Base-by-base conservation (phyloP, 2,797 vertebrate species). In the Myiotriccus ornatus region DNA sequence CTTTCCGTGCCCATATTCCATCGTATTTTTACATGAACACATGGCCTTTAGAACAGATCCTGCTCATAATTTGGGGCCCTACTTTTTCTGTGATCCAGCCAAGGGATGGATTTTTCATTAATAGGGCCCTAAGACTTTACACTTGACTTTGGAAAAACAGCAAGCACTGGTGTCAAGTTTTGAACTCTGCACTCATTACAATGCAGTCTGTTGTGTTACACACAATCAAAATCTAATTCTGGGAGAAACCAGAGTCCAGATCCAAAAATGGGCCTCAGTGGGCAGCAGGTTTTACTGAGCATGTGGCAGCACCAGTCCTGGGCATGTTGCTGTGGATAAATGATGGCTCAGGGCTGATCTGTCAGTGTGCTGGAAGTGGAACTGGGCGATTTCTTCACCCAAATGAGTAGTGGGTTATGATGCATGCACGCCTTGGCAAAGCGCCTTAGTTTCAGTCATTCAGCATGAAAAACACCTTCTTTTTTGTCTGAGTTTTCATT, bases 51-150 rank as follows among this genome's bases (percentile, higher is more conserved):
- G 86, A 95, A 44, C 43, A 90, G 59, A 84, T 52, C 8, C 39
- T 78, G 76, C 84, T 91, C 74, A 91, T 77, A 89, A 89, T 84
- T 78, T 77, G 62, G 63, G 85, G 67, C 50, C 50, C 89, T 70
- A 39, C 37, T 76, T 63, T 44, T 95, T 62, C 74, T 84, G 62
- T 82, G 64, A 87, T 83, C 73, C 50, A 75, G 55, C 52, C 68
- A 52, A 30, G 32, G 50, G 35, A 82, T 59, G 88, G 81, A 85
- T 93, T 91, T 91, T 95, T 95, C 77, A 87, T 95, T 87, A 95
- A 81, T 52, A 93, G 14, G 46, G 46, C 49, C 62, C 57, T 83
- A 89, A 85, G 74, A 90, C 18, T 90, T 94, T 94, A 69, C 77
- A 83, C 82, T 89, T 93, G 84, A 79, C 81, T 94, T 64, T 93